Evolutionary conservation across 2,888 invertebrate genomes (phyloP), one percentile per base, ranked within the genome.

Genomic region (Unio pictorum): DNA sequence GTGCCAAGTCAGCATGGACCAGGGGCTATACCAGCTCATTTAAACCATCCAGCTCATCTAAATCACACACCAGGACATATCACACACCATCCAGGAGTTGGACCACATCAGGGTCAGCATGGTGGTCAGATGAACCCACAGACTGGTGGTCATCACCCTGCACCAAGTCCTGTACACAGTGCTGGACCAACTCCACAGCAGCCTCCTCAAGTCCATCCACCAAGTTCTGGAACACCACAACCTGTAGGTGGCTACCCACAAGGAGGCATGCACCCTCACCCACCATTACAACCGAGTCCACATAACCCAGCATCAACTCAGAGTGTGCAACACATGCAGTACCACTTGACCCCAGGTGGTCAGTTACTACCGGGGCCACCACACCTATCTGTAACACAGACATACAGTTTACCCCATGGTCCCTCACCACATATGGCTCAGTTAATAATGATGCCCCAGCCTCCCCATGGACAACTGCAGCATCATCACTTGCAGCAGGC

Each of bases 251-350:
- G 72, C 59, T 81, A 75, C 67, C 72, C 72, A 67, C 78, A 78
- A 65, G 75, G 75, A 58, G 67, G 73, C 45, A 61, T 73, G 26
- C 77, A 75, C 57, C 67, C 68, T 55, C 82, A 83, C 63, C 84
- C 83, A 23, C 83, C 81, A 23, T 69, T 83, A 67, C 82, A 83
- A 64, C 78, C 81, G 8, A 82, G 83, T 68, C 83, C 84, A 20
- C 84, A 83, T 64, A 84, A 82, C 63, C 83, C 81, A 30, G 79
- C 84, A 45, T 84, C 83, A 23, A 78, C 78, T 56, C 79, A 76
- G 68, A 71, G 69, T 45, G 72, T 81, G 64, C 79, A 79, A 63
- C 72, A 71, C 55, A 66, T 75, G 66, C 74, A 74, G 56, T 80
- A 78, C 66, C 62, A 66, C n/a, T 66, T 68, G 34, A 64, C 69